These are phyloP conservation scores for Anodontia alba DNA, from an alignment of 2,888 invertebrate genomes.

Conservation along the genomic window DNA sequence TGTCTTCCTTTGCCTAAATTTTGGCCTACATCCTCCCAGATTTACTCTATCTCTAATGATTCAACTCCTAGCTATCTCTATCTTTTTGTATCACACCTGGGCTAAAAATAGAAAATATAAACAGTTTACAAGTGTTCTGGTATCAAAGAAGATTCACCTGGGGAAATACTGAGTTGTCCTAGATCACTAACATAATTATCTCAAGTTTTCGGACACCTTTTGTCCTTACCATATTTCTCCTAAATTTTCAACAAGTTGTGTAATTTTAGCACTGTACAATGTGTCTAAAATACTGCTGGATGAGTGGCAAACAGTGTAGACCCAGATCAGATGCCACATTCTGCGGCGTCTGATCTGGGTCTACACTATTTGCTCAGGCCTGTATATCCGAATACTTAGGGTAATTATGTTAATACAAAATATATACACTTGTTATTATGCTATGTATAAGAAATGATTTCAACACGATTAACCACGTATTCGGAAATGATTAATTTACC, in stretches of 20 bases:
- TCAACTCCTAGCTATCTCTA: constrained; percentile 10
- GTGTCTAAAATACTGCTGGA: too few relatives aligned
- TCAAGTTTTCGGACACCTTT: neutral
- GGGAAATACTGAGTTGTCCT: too few relatives aligned
- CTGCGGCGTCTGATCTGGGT: too few relatives aligned
- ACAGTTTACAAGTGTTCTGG: constrained; percentile 6
- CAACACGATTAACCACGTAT: neutral
- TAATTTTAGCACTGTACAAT: too few relatives aligned
- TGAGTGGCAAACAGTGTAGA: too few relatives aligned
- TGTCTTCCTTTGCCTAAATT: neutral
- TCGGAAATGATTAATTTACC: constrained; percentile 12
- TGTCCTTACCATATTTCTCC: neutral
- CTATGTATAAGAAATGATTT: too few relatives aligned
- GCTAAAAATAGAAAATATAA: constrained; percentile 18
- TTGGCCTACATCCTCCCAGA: neutral
- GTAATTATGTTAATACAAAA: too few relatives aligned
- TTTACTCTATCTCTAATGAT: constrained; percentile 2
- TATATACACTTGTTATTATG: too few relatives aligned
- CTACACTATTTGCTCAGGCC: too few relatives aligned
- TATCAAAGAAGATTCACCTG: constrained; percentile 20
- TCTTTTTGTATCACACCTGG: constrained; percentile 15
- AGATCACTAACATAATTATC: neutral
- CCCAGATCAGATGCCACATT: too few relatives aligned
- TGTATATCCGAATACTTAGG: too few relatives aligned
- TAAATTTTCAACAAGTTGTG: neutral